Base-by-base conservation (phyloP, 2,797 vertebrate genomes). In the Microcaecilia unicolor region DNA sequence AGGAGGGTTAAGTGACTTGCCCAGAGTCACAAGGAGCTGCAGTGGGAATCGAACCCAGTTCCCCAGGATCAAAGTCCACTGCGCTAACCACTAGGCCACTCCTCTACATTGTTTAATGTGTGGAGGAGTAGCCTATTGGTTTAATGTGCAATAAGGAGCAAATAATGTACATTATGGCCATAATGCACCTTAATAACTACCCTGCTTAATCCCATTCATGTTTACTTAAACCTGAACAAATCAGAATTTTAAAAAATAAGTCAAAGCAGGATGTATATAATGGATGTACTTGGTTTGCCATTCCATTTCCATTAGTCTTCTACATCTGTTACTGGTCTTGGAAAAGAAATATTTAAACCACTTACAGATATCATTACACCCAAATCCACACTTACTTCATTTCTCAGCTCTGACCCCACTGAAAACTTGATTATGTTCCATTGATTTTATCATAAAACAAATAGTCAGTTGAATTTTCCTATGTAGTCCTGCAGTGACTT, bases 351-450 rank as follows among this genome's bases (percentile, higher is more conserved):
- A 43, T 28, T 26, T 16, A 33, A 18, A 41, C 55, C 37, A 37
- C 36, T 53, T 44, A 31, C 3, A 9, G 44, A 25, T 35, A 35
- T 4, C 3, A 17, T 37, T 39, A 51, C 34, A 22, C 45, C 44
- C 41, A 29, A 39, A 44, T 55, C 40, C 44, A 28, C 43, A 43
- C 18, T 40, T 44, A 31, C 34, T 11, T 30, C 39, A 34, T 41
- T 39, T 41, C 54, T 60, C 34, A 37, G 41, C 16, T 14, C 22
- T 19, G 33, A 43, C 46, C 30, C 16, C 55, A 55, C 62, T 57
- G 39, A 47, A 45, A 54, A 49, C 34, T 54, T 48, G 35, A 62
- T 51, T 51, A 51, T 22, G 53, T 58, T 56, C 43, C 44, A 64
- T 43, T 28, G 16, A 62, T 59, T 64, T 31, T 69, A 50, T 61